These are phyloP conservation scores for Synergus laeviventris DNA, from an alignment of 2,888 invertebrate genomes.

Conservation along the genomic window DNA sequence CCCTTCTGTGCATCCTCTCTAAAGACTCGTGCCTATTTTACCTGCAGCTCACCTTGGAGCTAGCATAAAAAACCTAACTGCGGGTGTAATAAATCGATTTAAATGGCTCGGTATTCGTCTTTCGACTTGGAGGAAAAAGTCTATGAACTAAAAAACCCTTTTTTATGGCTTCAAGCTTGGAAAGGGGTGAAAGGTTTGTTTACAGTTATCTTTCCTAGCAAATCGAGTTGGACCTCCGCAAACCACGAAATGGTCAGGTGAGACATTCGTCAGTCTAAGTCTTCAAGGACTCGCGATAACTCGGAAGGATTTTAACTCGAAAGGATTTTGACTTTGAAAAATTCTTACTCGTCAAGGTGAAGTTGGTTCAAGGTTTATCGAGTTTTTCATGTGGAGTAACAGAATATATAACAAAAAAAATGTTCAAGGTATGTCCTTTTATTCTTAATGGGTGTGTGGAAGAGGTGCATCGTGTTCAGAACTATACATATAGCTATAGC, in stretches of 20 bases:
- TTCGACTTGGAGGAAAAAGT: constrained; percentile 47
- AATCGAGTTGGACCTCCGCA: constrained; percentile 60
- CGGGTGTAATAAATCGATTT: constrained; percentile 63
- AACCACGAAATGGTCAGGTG: constrained; percentile 68
- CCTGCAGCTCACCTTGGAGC: constrained; percentile 45
- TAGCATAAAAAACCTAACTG: background rate
- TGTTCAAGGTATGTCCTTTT: constrained; percentile 53
- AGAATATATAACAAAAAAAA: constrained; percentile 32
- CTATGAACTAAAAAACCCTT: constrained; percentile 44
- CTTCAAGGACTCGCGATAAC: constrained; percentile 69
- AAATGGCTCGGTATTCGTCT: constrained; percentile 49
- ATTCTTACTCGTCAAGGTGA: constrained; percentile 48
- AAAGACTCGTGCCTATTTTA: constrained; percentile 32
- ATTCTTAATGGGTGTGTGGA: constrained; percentile 22
- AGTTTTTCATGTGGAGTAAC: constrained; percentile 45
- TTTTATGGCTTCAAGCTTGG: constrained; percentile 43
- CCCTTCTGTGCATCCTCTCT: constrained; percentile 46
- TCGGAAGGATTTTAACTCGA: constrained; percentile 52
- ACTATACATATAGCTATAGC: background rate
- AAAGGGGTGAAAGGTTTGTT: constrained; percentile 64
- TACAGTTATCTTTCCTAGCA: constrained; percentile 64
- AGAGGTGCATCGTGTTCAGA: background rate
- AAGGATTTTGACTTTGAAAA: constrained; percentile 29
- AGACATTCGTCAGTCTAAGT: constrained; percentile 62
- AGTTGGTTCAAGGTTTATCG: constrained; percentile 54